phyloP scores from a whole-genome alignment of 2,113 vertebrate species.

The Cottus gobio region DNA sequence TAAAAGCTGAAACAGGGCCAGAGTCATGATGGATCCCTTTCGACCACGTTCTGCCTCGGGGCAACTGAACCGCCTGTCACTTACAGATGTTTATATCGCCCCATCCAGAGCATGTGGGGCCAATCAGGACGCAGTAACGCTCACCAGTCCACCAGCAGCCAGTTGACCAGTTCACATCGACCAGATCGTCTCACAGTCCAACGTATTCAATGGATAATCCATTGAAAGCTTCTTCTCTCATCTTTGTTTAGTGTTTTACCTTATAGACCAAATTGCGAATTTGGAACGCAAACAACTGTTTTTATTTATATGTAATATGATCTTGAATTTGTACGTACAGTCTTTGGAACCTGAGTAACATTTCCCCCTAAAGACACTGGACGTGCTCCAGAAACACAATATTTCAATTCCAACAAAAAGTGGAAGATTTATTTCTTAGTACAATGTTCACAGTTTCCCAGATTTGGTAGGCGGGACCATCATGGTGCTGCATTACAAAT shows the following conservation, averaged over 20 bases:
- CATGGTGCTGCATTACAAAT: no score
- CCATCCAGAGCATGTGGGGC: constrained; percentile 6
- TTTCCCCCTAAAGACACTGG: background rate
- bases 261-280: background rate
- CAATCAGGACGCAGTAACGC: background rate
- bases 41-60: constrained; percentile 24
- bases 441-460: background rate
- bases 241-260: background rate
- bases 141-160: constrained; percentile 11
- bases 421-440: no score
- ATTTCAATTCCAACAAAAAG: no score
- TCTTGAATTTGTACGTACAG: background rate
- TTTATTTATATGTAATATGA: background rate
- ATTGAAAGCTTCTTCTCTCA: background rate
- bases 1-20: constrained; percentile 46
- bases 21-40: constrained; percentile 7
- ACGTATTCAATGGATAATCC: background rate
- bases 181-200: background rate
- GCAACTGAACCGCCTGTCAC: constrained; percentile 15
- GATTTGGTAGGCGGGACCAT: background rate
- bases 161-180: background rate
- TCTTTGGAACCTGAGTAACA: background rate
- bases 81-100: constrained; percentile 50
- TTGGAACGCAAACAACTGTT: background rate
- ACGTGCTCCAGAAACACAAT: background rate